Evolutionary conservation across 2,797 vertebrate genomes (phyloP).

Genomic region (Notolepis coatsorum): DNA sequence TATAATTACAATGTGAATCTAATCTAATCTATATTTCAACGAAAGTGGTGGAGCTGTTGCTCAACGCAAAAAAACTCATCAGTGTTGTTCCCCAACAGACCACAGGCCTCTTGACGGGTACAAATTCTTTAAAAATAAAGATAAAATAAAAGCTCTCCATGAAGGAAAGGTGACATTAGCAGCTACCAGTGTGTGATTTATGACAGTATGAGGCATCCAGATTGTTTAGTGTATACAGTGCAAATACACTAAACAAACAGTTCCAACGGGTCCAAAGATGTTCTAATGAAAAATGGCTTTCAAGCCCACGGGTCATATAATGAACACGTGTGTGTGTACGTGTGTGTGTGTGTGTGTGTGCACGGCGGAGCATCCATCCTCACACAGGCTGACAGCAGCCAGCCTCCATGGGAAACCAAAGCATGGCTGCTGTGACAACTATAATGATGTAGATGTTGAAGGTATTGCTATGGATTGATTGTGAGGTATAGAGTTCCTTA

Average conservation of each 20-base stretch:
- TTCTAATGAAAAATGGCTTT: neutral
- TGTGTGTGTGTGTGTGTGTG: too few relatives aligned
- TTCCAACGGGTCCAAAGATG: neutral
- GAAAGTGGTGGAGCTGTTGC: too few relatives aligned
- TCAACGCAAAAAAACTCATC: too few relatives aligned
- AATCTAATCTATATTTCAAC: too few relatives aligned
- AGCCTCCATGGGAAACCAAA: neutral
- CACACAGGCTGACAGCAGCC: constrained; percentile 1
- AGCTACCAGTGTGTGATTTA: neutral
- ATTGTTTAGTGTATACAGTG: neutral
- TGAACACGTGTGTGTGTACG: too few relatives aligned
- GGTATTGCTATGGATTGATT: neutral
- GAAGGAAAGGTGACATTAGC: neutral
- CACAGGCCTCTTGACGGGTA: neutral
- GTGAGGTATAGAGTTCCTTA: too few relatives aligned
- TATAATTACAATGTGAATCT: too few relatives aligned
- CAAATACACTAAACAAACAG: neutral
- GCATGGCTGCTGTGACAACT: constrained; percentile 10
- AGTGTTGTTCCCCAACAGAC: too few relatives aligned
- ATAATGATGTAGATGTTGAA: neutral
- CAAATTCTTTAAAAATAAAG: neutral
- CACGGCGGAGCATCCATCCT: neutral
- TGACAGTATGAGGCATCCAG: neutral
- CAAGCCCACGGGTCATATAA: neutral
- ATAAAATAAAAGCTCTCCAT: too few relatives aligned